phyloP scores from a whole-genome alignment of 2,113 vertebrate genomes.

The Chloroceryle aenea region DNA sequence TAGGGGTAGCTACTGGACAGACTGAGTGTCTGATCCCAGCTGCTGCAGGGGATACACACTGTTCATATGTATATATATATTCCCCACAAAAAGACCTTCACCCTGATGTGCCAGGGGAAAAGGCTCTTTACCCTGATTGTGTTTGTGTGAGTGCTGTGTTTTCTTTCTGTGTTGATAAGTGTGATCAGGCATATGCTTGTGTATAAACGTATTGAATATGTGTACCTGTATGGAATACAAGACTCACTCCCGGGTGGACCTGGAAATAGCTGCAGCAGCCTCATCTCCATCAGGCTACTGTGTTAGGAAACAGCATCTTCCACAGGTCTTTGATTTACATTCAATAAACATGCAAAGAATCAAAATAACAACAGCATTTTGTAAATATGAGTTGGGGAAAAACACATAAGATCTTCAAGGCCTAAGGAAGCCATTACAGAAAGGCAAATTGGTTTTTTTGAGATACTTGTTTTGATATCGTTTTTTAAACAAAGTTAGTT shows the following conservation, averaged over 20 bases:
- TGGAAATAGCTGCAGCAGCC: neutral
- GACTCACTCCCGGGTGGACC: neutral
- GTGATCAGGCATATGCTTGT: neutral
- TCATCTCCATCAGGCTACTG: neutral
- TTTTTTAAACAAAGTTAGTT: neutral
- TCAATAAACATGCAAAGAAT: neutral
- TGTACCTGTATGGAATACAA: neutral
- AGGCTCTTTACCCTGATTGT: neutral
- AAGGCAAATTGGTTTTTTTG: neutral
- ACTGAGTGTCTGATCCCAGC: neutral
- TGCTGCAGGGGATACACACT: neutral
- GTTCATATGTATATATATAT: too few relatives aligned
- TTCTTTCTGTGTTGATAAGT: neutral
- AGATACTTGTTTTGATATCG: neutral
- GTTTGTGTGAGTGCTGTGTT: neutral
- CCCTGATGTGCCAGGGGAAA: neutral
- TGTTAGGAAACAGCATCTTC: neutral
- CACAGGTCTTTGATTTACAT: neutral
- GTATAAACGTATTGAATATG: neutral
- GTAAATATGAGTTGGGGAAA: neutral
- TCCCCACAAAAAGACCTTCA: neutral
- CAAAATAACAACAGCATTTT: neutral
- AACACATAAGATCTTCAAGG: accelerated
- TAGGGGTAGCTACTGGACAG: neutral
- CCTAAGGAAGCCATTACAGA: neutral